phyloP scores from a whole-genome alignment of 92 coral and sea anemone genomes.

The Epizoanthus illoricatus region DNA sequence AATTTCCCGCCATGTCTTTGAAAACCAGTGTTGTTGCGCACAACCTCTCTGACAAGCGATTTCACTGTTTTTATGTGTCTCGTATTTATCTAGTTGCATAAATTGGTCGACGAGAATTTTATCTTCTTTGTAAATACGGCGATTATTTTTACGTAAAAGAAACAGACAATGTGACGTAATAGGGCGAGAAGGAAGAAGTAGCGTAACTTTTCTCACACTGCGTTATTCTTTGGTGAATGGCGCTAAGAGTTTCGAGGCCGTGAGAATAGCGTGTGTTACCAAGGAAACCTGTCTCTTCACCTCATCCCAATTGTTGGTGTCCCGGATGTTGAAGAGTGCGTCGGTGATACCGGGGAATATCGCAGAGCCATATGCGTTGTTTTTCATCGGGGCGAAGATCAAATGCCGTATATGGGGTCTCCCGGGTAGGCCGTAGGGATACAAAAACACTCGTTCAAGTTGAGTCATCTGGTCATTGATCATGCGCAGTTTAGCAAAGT shows the following conservation, averaged over 20 bases:
- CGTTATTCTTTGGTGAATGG: slow-evolving; percentile 21
- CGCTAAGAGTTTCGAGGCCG: slow-evolving; percentile 62
- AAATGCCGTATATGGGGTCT: slow-evolving; percentile 74
- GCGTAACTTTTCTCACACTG: neutral
- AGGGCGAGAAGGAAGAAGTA: neutral
- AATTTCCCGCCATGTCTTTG: too few species aligned
- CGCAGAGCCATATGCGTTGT: slow-evolving; percentile 66
- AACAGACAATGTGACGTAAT: too few species aligned
- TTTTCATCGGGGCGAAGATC: slow-evolving; percentile 71
- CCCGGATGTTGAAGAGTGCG: slow-evolving; percentile 52
- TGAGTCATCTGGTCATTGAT: slow-evolving; percentile 80
- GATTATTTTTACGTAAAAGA: too few species aligned
- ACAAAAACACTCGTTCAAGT: slow-evolving; percentile 74
- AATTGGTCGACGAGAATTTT: too few species aligned
- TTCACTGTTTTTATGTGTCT: too few species aligned
- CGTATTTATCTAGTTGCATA: too few species aligned
- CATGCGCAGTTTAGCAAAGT: slow-evolving; percentile 66
- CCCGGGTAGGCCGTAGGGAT: slow-evolving; percentile 84
- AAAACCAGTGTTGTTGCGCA: too few species aligned
- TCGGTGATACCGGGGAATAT: slow-evolving; percentile 81
- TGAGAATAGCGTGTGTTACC: slow-evolving; percentile 62
- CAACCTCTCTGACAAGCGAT: too few species aligned
- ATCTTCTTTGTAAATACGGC: too few species aligned
- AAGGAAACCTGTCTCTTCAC: slow-evolving; percentile 77
- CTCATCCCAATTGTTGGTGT: slow-evolving; percentile 72